Percentiles rank a stretch among this genome's conserved stretches.
Conservation (phyloP, 2,113 vertebrate species). For the Lethenteron camtschaticum region DNA sequence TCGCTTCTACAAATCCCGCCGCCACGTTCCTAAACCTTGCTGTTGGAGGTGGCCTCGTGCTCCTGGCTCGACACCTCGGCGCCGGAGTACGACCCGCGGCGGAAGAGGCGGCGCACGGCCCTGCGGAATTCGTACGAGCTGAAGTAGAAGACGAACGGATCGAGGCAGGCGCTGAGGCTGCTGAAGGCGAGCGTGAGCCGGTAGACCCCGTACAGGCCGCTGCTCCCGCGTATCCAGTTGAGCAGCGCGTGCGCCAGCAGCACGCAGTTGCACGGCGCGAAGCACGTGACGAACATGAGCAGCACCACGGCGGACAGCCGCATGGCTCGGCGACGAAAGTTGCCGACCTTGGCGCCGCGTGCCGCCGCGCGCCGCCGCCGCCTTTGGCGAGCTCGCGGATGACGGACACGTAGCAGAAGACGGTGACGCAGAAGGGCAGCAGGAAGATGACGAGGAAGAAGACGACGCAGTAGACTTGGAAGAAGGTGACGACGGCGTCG, state of each 20-base stretch:
- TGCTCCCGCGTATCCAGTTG: neutral
- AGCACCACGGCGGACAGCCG: slow-evolving; percentile 5
- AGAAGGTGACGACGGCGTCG: neutral
- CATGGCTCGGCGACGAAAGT: neutral
- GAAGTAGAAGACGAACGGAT: slow-evolving; percentile 9
- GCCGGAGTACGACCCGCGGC: neutral
- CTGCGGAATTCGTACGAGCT: slow-evolving; percentile 3
- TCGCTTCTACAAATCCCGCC: too few relatives aligned
- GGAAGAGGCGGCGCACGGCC: neutral
- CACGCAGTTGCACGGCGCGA: slow-evolving; percentile 7
- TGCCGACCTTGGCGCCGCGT: neutral
- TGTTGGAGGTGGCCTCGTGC: too few relatives aligned
- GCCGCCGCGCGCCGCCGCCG: neutral
- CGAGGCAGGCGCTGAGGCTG: slow-evolving; percentile 8
- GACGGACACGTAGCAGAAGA: slow-evolving; percentile 4
- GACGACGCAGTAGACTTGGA: slow-evolving; percentile 1
- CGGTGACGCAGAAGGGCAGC: slow-evolving; percentile 5
- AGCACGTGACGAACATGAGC: slow-evolving; percentile 6
- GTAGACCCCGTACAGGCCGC: slow-evolving; percentile 7
- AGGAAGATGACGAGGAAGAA: slow-evolving; percentile 7
- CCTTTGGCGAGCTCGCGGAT: slow-evolving; percentile 1
- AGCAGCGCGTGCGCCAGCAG: slow-evolving; percentile 6
- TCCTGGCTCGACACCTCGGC: too few relatives aligned
- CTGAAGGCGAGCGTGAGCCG: slow-evolving; percentile 6
- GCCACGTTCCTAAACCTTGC: too few relatives aligned